A percentile compares a stretch with the other conserved stretches of the same genome.
Conservation (phyloP, 1,140 invertebrate genomes). For the Macrosteles quadrilineatus region DNA sequence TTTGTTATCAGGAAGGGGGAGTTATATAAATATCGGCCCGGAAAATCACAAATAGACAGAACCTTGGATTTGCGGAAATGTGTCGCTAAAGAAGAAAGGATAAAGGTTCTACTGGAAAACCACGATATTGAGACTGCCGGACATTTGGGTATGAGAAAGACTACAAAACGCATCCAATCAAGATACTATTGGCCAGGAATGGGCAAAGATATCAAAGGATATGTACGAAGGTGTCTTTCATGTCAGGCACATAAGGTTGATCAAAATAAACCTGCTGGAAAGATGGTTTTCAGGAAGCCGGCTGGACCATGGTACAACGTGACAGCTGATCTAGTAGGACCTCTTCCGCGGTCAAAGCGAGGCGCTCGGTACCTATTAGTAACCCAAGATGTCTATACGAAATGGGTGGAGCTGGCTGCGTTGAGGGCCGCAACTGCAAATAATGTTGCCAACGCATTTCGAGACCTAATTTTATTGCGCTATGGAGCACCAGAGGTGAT, state of each 20-base stretch:
- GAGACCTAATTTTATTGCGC: conserved; percentile 14
- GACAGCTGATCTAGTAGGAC: conserved; percentile 50
- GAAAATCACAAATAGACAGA: too few relatives aligned
- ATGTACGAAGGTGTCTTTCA: conserved; percentile 38
- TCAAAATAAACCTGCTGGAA: conserved; percentile 41
- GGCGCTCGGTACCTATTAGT: conserved; percentile 49
- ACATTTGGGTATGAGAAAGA: conserved; percentile 44
- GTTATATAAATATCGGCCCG: conserved; percentile 39
- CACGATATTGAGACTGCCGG: conserved; percentile 40
- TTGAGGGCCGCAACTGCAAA: conserved; percentile 10
- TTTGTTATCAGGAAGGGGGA: background rate
- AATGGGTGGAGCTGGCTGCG: conserved; percentile 47
- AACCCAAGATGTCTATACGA: conserved; percentile 48
- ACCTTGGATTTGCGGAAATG: conserved; percentile 43
- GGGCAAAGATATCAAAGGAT: conserved; percentile 40
- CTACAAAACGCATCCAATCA: conserved; percentile 28
- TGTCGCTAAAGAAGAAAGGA: conserved; percentile 36
- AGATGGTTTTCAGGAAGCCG: conserved; percentile 44
- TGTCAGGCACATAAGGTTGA: conserved; percentile 45
- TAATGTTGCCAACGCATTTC: background rate
- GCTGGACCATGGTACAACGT: conserved; percentile 46
- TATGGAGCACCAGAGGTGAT: conserved; percentile 21
- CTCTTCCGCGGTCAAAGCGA: conserved; percentile 45
- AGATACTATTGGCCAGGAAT: conserved; percentile 46
- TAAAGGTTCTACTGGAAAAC: conserved; percentile 37